A percentile compares a stretch with the other conserved stretches of the same genome.
Evolutionary conservation across 2,797 vertebrate species (phyloP).

Genomic region (Rhodeus uyekii): DNA sequence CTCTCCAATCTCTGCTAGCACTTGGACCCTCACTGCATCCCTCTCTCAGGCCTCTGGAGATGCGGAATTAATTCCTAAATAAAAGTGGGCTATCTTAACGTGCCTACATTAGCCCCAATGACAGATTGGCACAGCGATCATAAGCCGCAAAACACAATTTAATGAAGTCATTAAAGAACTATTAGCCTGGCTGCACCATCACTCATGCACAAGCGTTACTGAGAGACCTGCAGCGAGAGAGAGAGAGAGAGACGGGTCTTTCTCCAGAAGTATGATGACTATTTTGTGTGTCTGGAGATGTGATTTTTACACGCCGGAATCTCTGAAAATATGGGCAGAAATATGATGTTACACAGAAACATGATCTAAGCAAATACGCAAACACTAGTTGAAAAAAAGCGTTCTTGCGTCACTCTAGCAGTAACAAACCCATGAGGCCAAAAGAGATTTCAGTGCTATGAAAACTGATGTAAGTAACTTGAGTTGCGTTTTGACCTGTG

Average conservation of each 20-base stretch:
- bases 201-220: slow-evolving; percentile 79
- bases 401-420: neutral
- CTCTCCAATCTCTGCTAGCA: neutral
- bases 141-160: slow-evolving; percentile 82
- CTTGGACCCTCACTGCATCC: neutral
- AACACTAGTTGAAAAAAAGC: neutral
- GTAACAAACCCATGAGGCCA: neutral
- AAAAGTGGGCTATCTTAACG: slow-evolving; percentile 75
- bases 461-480: neutral
- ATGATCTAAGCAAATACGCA: neutral
- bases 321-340: neutral
- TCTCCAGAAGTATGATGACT: neutral
- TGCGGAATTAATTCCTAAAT: slow-evolving; percentile 79
- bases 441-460: neutral
- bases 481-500: neutral
- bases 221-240: slow-evolving; percentile 70
- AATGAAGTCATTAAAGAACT: slow-evolving; percentile 85
- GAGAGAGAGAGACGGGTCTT: slow-evolving; percentile 6
- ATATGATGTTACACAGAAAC: neutral
- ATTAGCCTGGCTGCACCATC: slow-evolving; percentile 78
- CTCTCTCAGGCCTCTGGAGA: slow-evolving; percentile 61
- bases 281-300: slow-evolving; percentile 11
- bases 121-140: slow-evolving; percentile 78
- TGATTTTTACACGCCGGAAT: slow-evolving; percentile 1
- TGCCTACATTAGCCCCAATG: slow-evolving; percentile 74